Evolutionary conservation across 2,888 invertebrate genomes (phyloP).

Genomic region (Lissocephala sabroskyi): DNA sequence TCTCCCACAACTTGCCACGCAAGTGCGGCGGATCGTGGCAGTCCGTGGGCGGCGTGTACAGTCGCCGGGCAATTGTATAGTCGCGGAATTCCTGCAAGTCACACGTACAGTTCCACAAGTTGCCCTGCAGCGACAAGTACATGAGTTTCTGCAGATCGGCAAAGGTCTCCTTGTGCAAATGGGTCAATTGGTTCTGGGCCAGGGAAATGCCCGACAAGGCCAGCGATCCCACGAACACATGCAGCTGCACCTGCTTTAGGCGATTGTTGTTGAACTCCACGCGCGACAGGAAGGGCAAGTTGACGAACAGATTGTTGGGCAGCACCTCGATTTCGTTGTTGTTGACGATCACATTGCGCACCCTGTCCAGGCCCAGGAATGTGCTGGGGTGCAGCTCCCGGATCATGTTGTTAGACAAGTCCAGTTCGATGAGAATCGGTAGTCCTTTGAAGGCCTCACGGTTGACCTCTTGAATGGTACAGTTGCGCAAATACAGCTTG

Average conservation of each 20-base stretch:
- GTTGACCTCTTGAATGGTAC: slow-evolving; percentile 82
- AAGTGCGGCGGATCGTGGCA: slow-evolving; percentile 82
- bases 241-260: slow-evolving; percentile 79
- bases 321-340: slow-evolving; percentile 83
- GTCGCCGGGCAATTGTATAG: slow-evolving; percentile 81
- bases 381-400: slow-evolving; percentile 79
- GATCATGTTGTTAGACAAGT: slow-evolving; percentile 84
- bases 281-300: slow-evolving; percentile 81
- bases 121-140: slow-evolving; percentile 83
- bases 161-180: slow-evolving; percentile 79
- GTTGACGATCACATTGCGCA: slow-evolving; percentile 82
- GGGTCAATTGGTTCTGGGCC: slow-evolving; percentile 82
- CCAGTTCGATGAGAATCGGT: slow-evolving; percentile 85
- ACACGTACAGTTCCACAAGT: slow-evolving; percentile 93
- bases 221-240: slow-evolving; percentile 81
- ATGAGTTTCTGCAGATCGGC: slow-evolving; percentile 79
- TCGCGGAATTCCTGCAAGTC: slow-evolving; percentile 84
- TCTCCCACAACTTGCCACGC: slow-evolving; percentile 82
- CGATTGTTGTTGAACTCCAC: slow-evolving; percentile 85
- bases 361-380: slow-evolving; percentile 80
- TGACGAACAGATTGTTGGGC: slow-evolving; percentile 83
- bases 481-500: slow-evolving; percentile 83
- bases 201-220: slow-evolving; percentile 80
- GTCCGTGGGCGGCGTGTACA: slow-evolving; percentile 83
- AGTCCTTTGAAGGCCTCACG: slow-evolving; percentile 84